Base-by-base conservation (phyloP, 2,113 vertebrate genomes). In the Hemichromis elongatus region DNA sequence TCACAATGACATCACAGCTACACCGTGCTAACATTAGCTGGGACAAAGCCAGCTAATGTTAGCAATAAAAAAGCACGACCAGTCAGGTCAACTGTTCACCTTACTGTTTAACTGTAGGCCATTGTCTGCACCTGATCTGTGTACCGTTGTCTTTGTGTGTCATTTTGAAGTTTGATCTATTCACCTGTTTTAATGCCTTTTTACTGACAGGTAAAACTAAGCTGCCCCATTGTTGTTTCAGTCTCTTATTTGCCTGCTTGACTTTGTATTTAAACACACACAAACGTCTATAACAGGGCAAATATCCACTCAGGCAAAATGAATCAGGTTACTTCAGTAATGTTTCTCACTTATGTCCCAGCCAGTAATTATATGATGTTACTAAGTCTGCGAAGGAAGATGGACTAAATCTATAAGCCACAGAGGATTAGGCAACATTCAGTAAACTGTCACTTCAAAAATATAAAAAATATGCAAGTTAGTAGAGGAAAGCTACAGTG, bases 1-100 rank as follows among this genome's bases (percentile, higher is more conserved):
- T 91, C 52, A 79, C 86, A 84, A 88, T 87, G 24, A 83, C 70
- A 85, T 57, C 83, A 80, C 56, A 53, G 79, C 53, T 59, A 53
- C 59, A 55, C 40, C 1, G 33, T 66, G 33, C 10, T 18, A 37
- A 63, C 30, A 63, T 63, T 37, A 37, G 12, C 33, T 50, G 45
- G 28, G 16, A 50, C 24, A 30, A 50, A 50, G 30, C 4, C 45
- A 50, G 26, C 70, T 30, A 50, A 50, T 11, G 0, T 33, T n/a
- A 26, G 26, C 26, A 52, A 50, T 30, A 50, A 50, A 75, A 12
- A 30, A 1, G 26, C 13, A 16, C 33, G 16, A 75, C 45, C 70
- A 52, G 6, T 50, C 26, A 52, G 26, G 18, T 75, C 47, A 75
- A 33, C 26, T 0, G 10, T n/a, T 75, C 33, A 73, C 42, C 0